phyloP scores from a whole-genome alignment of 2,888 invertebrate species.

The Leucophenga maculata region DNA sequence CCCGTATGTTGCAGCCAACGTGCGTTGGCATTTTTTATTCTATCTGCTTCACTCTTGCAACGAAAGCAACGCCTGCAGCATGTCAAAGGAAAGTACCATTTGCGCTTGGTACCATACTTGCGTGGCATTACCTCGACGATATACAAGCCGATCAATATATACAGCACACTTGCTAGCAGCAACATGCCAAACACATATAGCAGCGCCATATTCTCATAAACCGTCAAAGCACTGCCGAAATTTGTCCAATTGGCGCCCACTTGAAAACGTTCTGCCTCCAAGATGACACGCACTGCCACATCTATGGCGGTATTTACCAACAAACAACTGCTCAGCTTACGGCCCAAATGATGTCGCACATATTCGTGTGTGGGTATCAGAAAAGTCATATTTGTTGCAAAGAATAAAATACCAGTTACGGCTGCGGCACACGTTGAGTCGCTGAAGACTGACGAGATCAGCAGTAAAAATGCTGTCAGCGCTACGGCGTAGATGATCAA shows the following conservation, averaged over 20 bases:
- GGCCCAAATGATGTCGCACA: conserved; percentile 54
- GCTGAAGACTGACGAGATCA: conserved; percentile 83
- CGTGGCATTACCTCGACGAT: conserved; percentile 88
- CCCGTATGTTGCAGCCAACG: not conserved
- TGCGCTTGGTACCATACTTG: conserved; percentile 83
- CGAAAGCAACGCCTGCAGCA: not conserved
- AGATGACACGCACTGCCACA: conserved; percentile 81
- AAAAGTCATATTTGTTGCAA: conserved; percentile 80
- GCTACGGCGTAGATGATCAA: conserved; percentile 80
- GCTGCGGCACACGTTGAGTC: conserved; percentile 84
- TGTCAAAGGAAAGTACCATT: conserved; percentile 83
- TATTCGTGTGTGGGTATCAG: conserved; percentile 77
- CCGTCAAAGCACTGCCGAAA: conserved; percentile 75
- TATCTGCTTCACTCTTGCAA: not conserved
- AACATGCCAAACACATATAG: conserved; percentile 80
- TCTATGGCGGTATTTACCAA: conserved; percentile 85
- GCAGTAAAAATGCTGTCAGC: conserved; percentile 82
- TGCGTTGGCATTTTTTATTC: too few species aligned
- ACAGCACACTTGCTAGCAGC: conserved; percentile 68
- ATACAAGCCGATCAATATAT: conserved; percentile 84
- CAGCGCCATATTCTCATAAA: conserved; percentile 79
- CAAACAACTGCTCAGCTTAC: conserved; percentile 78
- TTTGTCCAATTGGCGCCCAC: conserved; percentile 74
- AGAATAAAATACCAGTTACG: conserved; percentile 84
- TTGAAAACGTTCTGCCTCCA: conserved; percentile 79